Conservation (phyloP, 1,140 invertebrate genomes). For the Pseudomyrmex gracilis region DNA sequence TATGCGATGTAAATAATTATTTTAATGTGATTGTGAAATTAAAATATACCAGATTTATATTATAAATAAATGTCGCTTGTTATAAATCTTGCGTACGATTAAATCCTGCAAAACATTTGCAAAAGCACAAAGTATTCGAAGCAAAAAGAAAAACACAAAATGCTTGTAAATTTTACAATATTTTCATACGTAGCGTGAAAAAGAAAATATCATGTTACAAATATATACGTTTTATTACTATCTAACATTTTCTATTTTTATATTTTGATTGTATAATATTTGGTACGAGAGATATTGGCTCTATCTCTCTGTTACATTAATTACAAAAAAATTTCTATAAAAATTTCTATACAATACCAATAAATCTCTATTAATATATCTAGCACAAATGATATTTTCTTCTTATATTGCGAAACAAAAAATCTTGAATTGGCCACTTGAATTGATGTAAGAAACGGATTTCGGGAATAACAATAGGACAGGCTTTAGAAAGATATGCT, state of each 20-base stretch:
- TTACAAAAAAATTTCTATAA: not conserved
- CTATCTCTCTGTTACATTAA: not conserved
- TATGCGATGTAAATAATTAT: not conserved
- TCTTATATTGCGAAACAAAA: conserved; percentile 71
- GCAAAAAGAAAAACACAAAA: too few relatives aligned
- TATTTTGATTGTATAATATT: conserved; percentile 18
- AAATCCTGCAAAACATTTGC: too few relatives aligned
- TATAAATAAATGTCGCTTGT: too few relatives aligned
- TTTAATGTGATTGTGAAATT: not conserved
- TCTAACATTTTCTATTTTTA: not conserved
- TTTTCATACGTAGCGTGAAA: not conserved
- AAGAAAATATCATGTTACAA: not conserved
- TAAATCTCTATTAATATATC: conserved; percentile 9
- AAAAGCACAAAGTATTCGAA: too few relatives aligned
- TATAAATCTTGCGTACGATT: too few relatives aligned
- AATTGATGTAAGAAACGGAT: conserved; percentile 53
- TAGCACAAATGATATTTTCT: conserved; percentile 58
- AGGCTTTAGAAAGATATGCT: conserved; percentile 40
- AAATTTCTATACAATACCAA: not conserved
- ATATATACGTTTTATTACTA: not conserved
- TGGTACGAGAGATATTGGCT: not conserved
- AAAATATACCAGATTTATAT: too few relatives aligned
- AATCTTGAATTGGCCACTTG: conserved; percentile 73
- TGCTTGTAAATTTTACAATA: too few relatives aligned
- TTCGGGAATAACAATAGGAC: conserved; percentile 67